phyloP scores from a whole-genome alignment of 2,113 vertebrate genomes.

The Emydura subglobosa region DNA sequence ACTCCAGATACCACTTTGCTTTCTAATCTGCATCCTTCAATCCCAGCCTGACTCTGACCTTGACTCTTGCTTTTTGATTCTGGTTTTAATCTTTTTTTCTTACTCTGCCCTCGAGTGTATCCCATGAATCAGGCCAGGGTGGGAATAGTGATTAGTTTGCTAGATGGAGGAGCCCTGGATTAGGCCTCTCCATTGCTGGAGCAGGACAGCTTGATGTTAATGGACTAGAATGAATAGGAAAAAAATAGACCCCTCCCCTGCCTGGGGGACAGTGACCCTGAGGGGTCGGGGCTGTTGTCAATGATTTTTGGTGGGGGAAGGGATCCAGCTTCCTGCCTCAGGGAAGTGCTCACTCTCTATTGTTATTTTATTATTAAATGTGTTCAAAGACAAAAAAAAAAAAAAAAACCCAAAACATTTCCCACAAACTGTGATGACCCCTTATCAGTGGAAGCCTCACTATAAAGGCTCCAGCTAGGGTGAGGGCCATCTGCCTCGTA shows the following conservation, averaged over 20 bases:
- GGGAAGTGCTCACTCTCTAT: not conserved
- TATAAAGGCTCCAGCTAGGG: too few relatives aligned
- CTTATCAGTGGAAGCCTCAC: too few relatives aligned
- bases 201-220: too few relatives aligned
- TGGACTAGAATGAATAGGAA: too few relatives aligned
- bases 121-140: too few relatives aligned
- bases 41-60: not conserved
- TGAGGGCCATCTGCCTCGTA: not conserved
- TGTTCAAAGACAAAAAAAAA: not conserved
- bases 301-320: not conserved
- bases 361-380: not conserved
- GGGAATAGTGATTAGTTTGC: too few relatives aligned
- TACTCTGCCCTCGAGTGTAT: too few relatives aligned
- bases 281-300: not conserved
- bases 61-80: not conserved
- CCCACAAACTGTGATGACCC: too few relatives aligned
- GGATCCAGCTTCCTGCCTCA: not conserved
- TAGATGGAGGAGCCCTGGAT: too few relatives aligned
- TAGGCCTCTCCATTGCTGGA: too few relatives aligned
- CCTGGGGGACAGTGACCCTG: not conserved
- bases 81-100: not conserved
- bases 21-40: not conserved
- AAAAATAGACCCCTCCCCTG: not conserved
- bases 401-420: too few relatives aligned
- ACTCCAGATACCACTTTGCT: not conserved